A percentile compares a stretch with the other conserved stretches of the same genome.
Evolutionary conservation across 1,140 invertebrate species (phyloP).

Genomic region (Aricia agestis): DNA sequence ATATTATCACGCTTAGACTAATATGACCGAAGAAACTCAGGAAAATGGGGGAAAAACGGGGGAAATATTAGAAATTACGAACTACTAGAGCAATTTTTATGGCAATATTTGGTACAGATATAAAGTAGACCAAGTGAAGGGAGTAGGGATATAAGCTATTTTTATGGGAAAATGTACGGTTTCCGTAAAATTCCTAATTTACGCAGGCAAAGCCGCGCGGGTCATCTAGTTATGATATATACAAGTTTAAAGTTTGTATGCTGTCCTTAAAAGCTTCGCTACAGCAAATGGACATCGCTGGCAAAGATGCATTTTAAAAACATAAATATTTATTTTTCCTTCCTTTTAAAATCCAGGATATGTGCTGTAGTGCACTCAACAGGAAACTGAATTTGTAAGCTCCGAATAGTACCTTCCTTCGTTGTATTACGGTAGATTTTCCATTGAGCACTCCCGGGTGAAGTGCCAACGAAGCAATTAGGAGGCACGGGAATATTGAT

Average conservation of each 20-base stretch:
- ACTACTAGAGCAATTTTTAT: no score
- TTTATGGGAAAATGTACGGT: no score
- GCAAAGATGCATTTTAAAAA: neutral
- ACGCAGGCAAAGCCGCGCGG: no score
- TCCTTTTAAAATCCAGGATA: neutral
- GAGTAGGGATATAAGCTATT: no score
- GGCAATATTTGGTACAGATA: no score
- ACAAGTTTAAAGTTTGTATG: neutral
- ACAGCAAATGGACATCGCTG: neutral
- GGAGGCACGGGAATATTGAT: slow-evolving; percentile 9
- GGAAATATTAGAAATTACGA: no score
- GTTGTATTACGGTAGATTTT: neutral
- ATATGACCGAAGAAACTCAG: no score
- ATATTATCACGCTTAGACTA: no score
- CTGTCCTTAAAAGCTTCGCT: neutral
- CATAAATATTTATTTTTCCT: neutral
- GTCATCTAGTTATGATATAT: no score
- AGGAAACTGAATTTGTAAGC: neutral
- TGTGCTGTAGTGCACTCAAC: neutral
- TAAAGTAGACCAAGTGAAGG: no score
- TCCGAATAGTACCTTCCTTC: neutral
- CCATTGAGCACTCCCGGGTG: neutral
- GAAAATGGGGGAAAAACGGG: no score
- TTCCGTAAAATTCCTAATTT: no score
- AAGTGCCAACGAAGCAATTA: slow-evolving; percentile 6